Evolutionary conservation across 64 coral and sea anemone species (phyloP).

Genomic region (Platygyra sinensis): DNA sequence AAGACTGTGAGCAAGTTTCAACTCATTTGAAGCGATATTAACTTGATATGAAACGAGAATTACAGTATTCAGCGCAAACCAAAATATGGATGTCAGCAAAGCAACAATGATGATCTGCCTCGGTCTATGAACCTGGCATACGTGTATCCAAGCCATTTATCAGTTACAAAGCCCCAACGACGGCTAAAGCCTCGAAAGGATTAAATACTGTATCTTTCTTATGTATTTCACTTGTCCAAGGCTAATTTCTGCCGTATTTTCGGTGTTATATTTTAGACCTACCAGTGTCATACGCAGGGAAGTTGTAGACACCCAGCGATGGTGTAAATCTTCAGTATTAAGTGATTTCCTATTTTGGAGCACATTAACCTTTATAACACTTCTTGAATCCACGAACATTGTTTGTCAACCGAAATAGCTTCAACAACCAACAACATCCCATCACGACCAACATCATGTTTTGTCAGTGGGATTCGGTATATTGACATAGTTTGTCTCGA

Average conservation of each 20-base stretch:
- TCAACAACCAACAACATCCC: not conserved
- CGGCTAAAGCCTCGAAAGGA: not conserved
- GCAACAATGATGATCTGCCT: slow-evolving; percentile 48
- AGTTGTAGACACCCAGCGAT: not conserved
- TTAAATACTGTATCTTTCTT: not conserved
- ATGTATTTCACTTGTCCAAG: not conserved
- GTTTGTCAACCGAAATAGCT: slow-evolving; percentile 12
- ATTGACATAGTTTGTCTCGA: slow-evolving; percentile 15
- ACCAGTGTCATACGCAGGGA: not conserved
- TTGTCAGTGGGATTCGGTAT: not conserved
- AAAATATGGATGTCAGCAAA: slow-evolving; percentile 60
- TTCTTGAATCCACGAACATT: not conserved
- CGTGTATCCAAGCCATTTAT: not conserved
- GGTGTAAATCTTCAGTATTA: not conserved
- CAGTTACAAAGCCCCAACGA: slow-evolving; percentile 1
- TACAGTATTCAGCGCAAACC: slow-evolving; percentile 74
- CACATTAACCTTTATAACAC: not conserved
- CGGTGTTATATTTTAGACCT: slow-evolving; percentile 3
- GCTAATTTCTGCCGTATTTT: not conserved
- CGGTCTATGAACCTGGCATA: slow-evolving; percentile 32
- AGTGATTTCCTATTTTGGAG: not conserved
- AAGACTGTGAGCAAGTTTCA: not conserved
- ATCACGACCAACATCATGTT: slow-evolving; percentile 11
- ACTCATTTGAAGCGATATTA: slow-evolving; percentile 29
- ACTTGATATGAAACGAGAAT: slow-evolving; percentile 71